A percentile compares a stretch with the other conserved stretches of the same genome.
These are phyloP conservation scores for Crotalus viridis DNA, from an alignment of 2,113 vertebrate genomes.

Conservation along the genomic window DNA sequence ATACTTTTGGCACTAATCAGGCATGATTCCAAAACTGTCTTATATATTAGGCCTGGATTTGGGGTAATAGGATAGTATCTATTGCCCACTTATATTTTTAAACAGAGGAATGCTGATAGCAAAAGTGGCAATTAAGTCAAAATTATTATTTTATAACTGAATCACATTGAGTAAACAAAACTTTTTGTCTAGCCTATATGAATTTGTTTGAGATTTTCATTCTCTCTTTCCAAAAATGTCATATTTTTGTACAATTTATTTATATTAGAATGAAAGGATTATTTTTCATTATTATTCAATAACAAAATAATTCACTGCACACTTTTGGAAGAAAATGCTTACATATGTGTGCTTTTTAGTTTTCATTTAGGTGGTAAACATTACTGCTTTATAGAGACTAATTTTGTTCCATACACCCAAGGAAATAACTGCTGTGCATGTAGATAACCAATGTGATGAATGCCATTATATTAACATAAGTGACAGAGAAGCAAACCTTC, in stretches of 20 bases:
- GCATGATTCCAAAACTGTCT: neutral
- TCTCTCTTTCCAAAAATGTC: neutral
- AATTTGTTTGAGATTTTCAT: neutral
- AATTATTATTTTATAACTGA: neutral
- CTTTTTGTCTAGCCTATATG: neutral
- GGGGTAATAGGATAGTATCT: neutral
- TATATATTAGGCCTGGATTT: neutral
- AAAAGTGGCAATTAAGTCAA: neutral
- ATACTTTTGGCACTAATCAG: neutral
- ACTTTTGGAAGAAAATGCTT: neutral
- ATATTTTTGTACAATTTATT: neutral
- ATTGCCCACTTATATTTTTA: neutral
- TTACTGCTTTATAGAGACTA: neutral
- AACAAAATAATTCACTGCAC: neutral
- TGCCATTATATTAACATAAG: neutral
- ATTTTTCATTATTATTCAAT: neutral
- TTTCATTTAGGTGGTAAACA: neutral
- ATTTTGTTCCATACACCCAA: neutral
- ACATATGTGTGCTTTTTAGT: neutral
- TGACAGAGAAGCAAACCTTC: neutral
- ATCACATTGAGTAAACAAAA: neutral
- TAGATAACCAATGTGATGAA: neutral
- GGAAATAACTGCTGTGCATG: neutral
- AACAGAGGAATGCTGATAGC: neutral
- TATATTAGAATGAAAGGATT: neutral